Evolutionary conservation across 1,140 invertebrate genomes (phyloP).

Genomic region (Zaprionus gabonicus): DNA sequence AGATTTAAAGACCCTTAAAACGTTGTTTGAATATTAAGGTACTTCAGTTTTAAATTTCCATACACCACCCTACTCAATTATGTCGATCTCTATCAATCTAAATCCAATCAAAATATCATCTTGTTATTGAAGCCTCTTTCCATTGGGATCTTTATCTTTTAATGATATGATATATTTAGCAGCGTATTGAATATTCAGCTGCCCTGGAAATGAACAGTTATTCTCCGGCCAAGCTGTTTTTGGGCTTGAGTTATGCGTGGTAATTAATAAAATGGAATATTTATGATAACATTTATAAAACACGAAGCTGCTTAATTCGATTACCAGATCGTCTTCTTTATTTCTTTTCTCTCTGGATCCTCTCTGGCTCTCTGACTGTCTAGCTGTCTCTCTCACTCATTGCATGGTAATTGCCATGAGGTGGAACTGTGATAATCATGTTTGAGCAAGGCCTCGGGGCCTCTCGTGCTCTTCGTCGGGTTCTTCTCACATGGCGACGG

Average conservation of each 20-base stretch:
- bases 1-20: background rate
- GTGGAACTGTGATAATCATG: conserved; percentile 83
- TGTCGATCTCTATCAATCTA: background rate
- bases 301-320: conserved; percentile 82
- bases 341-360: conserved; percentile 2
- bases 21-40: background rate
- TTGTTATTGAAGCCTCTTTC: background rate
- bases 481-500: conserved; percentile 27
- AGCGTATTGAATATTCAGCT: conserved; percentile 15
- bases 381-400: conserved; percentile 19
- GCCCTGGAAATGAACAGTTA: background rate
- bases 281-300: conserved; percentile 83
- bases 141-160: background rate
- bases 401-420: conserved; percentile 71
- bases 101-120: conserved; percentile 8
- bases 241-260: conserved; percentile 73
- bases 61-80: background rate
- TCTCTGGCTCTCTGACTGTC: background rate
- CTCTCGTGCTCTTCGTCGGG: conserved; percentile 6
- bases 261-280: conserved; percentile 83
- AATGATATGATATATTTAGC: conserved; percentile 10
- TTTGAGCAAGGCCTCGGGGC: conserved; percentile 57
- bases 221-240: conserved; percentile 6
- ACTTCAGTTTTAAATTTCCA: background rate
- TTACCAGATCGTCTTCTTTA: conserved; percentile 56